Evolutionary conservation across 2,797 vertebrate genomes (phyloP), one percentile per base, ranked within the genome.

Genomic region (Argentina silus): DNA sequence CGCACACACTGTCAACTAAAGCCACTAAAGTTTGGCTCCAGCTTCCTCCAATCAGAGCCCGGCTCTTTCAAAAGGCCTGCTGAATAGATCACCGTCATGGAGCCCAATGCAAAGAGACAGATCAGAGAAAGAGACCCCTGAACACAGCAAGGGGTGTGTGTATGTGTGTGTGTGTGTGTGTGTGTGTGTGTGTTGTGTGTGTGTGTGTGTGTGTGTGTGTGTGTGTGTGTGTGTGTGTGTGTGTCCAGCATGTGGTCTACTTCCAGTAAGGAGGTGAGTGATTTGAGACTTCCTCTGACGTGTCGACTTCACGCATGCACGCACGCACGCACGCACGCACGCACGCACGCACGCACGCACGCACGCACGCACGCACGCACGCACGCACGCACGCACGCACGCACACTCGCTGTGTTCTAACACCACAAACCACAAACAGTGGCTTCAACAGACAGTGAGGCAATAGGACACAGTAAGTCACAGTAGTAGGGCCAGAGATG

Each of bases 51-150:
- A 57, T 79, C 14, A 12, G 42, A 74, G 50, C 5, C 8, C n/a
- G 23, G 23, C n/a, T 85, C 77, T 90, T 84, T 92, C 76, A 83
- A 75, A 84, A 86, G 61, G 44, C 19, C 76, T 78, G 85, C 90
- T 88, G 89, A 92, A 88, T 87, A 85, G 77, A 90, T 92, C 87
- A 85, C 83, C 78, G 88, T 92, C 91, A 91, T 91, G 90, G 87
- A 85, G 73, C 73, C 83, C 75, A 86, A 92, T 90, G 82, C 84
- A 88, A 89, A 84, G 84, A 85, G 92, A 92, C 91, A 90, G 89
- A 84, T 71, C 79, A 76, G 88, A 91, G 87, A 93, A 93, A 90
- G 81, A 85, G 62, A 75, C 60, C 77, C 69, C 70, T 76, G 80
- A 85, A 86, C 81, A 77, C 67, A 83, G 75, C 4, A 5, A 51